A percentile compares a stretch with the other conserved stretches of the same genome.
Conservation (phyloP, 2,797 vertebrate species). For the Holocentrus rufus region DNA sequence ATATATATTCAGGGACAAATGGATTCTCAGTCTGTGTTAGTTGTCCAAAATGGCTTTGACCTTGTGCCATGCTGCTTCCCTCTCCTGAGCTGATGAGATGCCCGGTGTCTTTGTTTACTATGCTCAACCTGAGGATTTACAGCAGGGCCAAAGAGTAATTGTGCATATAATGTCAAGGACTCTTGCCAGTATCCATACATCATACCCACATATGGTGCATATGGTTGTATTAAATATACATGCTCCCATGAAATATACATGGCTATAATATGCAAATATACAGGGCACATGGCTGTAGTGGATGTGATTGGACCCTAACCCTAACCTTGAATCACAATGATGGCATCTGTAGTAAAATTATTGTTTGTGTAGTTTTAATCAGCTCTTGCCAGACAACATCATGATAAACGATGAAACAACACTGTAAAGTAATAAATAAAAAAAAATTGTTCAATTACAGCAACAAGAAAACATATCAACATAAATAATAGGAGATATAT, state of each 20-base stretch:
- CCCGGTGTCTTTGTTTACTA: slow-evolving; percentile 63
- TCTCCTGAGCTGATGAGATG: slow-evolving; percentile 23
- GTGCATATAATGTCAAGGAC: slow-evolving; percentile 78
- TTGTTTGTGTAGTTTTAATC: slow-evolving; percentile 11
- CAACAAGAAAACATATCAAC: no score
- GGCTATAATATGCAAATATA: slow-evolving; percentile 47
- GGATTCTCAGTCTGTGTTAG: slow-evolving; percentile 70
- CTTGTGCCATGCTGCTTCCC: slow-evolving; percentile 65
- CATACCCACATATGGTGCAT: slow-evolving; percentile 72
- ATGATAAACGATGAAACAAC: not conserved
- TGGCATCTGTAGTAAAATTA: slow-evolving; percentile 22
- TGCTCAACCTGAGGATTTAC: slow-evolving; percentile 67
- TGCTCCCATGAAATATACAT: slow-evolving; percentile 78
- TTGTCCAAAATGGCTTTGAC: slow-evolving; percentile 74
- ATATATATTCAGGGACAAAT: slow-evolving; percentile 78
- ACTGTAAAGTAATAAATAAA: not conserved
- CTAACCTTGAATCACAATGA: slow-evolving; percentile 28
- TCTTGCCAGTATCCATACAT: slow-evolving; percentile 78
- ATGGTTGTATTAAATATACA: slow-evolving; percentile 77
- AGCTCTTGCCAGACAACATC: not conserved
- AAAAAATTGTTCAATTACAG: no score
- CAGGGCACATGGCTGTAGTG: slow-evolving; percentile 42
- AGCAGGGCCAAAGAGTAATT: slow-evolving; percentile 72
- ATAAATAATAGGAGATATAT: no score
- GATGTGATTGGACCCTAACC: slow-evolving; percentile 46